Evolutionary conservation across 2,888 invertebrate species (phyloP), one percentile per base, ranked within the genome.

Genomic region (Drosophila hawaiiensis): DNA sequence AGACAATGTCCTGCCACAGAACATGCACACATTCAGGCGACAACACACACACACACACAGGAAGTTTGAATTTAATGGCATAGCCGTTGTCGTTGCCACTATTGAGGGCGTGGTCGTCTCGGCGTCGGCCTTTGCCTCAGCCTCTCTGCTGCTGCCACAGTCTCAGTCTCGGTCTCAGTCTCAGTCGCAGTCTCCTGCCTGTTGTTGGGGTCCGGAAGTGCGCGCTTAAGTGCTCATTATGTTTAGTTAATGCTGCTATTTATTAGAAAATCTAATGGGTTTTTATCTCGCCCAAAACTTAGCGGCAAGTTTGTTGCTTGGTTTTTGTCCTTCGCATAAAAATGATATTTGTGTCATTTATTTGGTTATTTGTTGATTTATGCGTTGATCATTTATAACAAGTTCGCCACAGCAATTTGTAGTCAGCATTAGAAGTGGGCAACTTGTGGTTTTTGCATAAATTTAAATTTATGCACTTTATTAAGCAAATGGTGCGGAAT

Each of bases 211-310:
- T 59, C 74, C 86, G 89, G 89, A 85, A 85, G 81, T 85, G 79
- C 83, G 78, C 89, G 83, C 89, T 85, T 89, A 89, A 86, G 86
- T 89, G 89, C 84, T 84, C 89, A 88, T 84, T 84, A 84, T 88
- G 89, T 88, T 84, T 85, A 82, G 83, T 85, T 88, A 89, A 85
- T 85, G 86, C 76, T 64, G 77, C 89, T 88, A 88, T 84, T 84
- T 88, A 84, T 84, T 84, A 84, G 88, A 84, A 84, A 84, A 88
- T 84, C 80, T 82, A 88, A 84, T 88, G 85, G 83, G 78, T 82
- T 84, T 84, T 80, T 84, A 84, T 72, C 78, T 83, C 29, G 22
- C 37, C 41, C 68, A 65, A 76, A 80, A 65, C 65, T 83, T 60
- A 64, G 60, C 68, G 62, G 37, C 62, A 79, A 74, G 80, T 83